These are phyloP conservation scores for Carlito syrichta DNA, from an alignment of 2,113 vertebrate genomes.

Conservation along the genomic window DNA sequence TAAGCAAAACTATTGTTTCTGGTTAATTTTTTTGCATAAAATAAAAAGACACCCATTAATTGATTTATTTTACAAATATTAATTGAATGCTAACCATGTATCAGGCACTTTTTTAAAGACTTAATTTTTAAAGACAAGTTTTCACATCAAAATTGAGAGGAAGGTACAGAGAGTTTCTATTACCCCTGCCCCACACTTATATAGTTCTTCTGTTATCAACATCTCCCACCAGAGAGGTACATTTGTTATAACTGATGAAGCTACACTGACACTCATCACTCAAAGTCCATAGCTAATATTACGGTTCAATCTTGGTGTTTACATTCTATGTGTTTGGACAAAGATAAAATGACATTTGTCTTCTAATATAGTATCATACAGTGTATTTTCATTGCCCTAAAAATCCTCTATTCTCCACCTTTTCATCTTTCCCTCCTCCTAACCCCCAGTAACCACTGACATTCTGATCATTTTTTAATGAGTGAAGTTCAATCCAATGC, in stretches of 20 bases:
- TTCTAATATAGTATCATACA: not conserved
- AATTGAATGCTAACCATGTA: not conserved
- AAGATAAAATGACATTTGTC: not conserved
- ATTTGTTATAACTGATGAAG: not conserved
- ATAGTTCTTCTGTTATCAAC: not conserved
- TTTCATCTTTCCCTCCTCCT: not conserved
- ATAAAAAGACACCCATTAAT: not conserved
- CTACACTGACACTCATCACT: not conserved
- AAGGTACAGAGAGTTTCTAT: not conserved
- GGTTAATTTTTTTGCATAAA: not conserved
- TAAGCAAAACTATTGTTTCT: not conserved
- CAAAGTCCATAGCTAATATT: not conserved
- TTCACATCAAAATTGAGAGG: not conserved
- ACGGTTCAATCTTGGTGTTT: not conserved
- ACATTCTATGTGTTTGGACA: not conserved
- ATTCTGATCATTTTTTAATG: not conserved
- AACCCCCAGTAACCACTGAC: not conserved
- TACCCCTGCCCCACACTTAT: not conserved
- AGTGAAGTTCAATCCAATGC: not conserved
- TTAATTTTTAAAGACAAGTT: not conserved
- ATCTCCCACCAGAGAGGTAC: not conserved
- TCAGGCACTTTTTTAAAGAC: not conserved
- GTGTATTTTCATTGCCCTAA: not conserved
- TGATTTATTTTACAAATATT: not conserved
- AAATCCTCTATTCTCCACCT: not conserved